These are phyloP conservation scores for Apoderus coryli DNA, from an alignment of 2,888 invertebrate genomes.

Conservation along the genomic window DNA sequence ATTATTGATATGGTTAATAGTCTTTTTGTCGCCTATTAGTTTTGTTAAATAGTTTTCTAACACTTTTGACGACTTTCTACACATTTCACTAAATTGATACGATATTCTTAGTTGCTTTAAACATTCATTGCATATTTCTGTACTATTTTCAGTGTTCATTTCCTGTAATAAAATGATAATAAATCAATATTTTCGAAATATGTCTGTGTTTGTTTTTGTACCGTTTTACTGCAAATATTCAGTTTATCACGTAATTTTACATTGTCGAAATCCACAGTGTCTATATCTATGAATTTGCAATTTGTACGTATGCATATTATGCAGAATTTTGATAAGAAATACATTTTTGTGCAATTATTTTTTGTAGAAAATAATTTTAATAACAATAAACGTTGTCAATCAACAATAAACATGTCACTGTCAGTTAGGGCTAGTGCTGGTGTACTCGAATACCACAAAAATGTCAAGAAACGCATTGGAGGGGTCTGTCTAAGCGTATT, in stretches of 20 bases:
- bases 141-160: conserved; percentile 27
- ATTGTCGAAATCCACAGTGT: conserved; percentile 27
- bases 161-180: conserved; percentile 31
- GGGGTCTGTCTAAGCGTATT: no score
- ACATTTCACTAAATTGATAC: conserved; percentile 30
- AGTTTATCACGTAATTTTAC: conserved; percentile 31
- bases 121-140: conserved; percentile 29
- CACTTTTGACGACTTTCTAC: conserved; percentile 28
- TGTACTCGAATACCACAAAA: no score
- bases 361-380: no score
- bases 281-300: conserved; percentile 27
- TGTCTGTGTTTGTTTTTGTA: conserved; percentile 17
- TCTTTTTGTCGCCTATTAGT: conserved; percentile 19
- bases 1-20: conserved; percentile 23
- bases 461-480: no score
- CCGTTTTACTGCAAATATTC: conserved; percentile 30
- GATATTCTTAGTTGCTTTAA: conserved; percentile 28
- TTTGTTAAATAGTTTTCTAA: conserved; percentile 28
- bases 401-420: no score
- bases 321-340: conserved; percentile 31
- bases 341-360: no score
- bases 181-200: conserved; percentile 22
- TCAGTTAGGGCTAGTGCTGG: no score
- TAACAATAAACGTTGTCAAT: conserved; percentile 30
- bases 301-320: conserved; percentile 30